These are phyloP conservation scores for Pemphredon lugubris DNA, from an alignment of 2,888 invertebrate species.

Conservation along the genomic window DNA sequence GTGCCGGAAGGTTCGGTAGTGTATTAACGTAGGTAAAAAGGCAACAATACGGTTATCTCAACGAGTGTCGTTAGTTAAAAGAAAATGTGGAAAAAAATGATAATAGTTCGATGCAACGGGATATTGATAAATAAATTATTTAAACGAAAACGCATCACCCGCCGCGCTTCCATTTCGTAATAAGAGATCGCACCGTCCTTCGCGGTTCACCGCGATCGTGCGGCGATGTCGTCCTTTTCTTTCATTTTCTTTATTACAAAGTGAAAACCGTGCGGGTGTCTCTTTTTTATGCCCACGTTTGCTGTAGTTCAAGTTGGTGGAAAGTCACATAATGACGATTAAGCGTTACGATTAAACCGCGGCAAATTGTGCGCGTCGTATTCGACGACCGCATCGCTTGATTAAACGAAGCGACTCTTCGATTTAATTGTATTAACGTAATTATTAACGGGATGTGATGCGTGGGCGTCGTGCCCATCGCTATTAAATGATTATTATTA, in stretches of 20 bases:
- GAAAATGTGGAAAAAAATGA: conserved; percentile 9
- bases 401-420: not conserved
- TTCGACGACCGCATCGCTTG: not conserved
- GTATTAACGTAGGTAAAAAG: conserved; percentile 43
- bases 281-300: conserved; percentile 56
- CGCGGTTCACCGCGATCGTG: not conserved
- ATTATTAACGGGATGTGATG: conserved; percentile 37
- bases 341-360: conserved; percentile 18
- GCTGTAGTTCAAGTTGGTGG: conserved; percentile 71
- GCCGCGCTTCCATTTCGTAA: conserved; percentile 24
- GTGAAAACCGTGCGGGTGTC: no score
- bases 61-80: conserved; percentile 27
- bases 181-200: not conserved
- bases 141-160: not conserved
- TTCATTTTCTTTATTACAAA: conserved; percentile 16
- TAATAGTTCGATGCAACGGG: conserved; percentile 20
- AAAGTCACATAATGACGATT: conserved; percentile 50
- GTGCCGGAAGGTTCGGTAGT: conserved; percentile 64
- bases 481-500: conserved; percentile 39
- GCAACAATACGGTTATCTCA: conserved; percentile 30
- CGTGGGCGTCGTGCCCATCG: conserved; percentile 32
- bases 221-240: conserved; percentile 5
- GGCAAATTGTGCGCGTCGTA: conserved; percentile 5
- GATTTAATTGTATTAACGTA: conserved; percentile 10
- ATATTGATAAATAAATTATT: not conserved